Conservation (phyloP, 92 coral and sea anemone species). For the Palythoa grandiflora region DNA sequence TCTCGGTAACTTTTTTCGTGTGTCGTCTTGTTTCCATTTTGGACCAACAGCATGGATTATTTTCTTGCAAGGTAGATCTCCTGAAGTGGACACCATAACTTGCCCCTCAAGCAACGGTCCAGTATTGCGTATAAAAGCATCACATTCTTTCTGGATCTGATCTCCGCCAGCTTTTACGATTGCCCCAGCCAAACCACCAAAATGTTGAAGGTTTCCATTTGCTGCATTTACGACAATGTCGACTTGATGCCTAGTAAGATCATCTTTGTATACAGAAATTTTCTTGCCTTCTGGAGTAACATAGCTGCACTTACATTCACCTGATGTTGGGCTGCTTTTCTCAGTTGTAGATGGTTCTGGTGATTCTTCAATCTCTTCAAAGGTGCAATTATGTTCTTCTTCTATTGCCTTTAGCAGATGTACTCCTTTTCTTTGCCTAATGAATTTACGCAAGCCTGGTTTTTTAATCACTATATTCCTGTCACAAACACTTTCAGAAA, state of each 20-base stretch:
- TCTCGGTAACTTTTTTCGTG: neutral
- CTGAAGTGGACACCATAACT: constrained; percentile 52
- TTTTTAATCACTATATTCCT: constrained; percentile 39
- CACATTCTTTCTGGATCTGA: constrained; percentile 63
- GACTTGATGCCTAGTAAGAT: constrained; percentile 63
- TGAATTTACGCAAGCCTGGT: constrained; percentile 53
- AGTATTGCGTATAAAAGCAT: neutral
- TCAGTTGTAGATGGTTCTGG: neutral
- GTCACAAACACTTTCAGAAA: constrained; percentile 18
- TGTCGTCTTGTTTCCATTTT: constrained; percentile 45
- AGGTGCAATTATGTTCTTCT: constrained; percentile 53
- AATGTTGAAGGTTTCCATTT: constrained; percentile 55
- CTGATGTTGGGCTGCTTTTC: neutral
- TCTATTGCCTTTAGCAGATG: constrained; percentile 45
- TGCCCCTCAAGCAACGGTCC: constrained; percentile 51
- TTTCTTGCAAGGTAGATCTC: constrained; percentile 68
- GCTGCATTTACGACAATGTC: constrained; percentile 81
- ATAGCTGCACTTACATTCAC: constrained; percentile 28
- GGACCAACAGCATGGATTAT: constrained; percentile 82
- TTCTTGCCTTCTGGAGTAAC: constrained; percentile 5
- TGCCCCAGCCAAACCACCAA: constrained; percentile 63
- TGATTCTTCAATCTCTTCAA: constrained; percentile 25
- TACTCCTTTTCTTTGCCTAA: constrained; percentile 42
- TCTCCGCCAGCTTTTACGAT: constrained; percentile 67
- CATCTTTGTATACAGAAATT: constrained; percentile 66